A percentile compares a stretch with the other conserved stretches of the same genome.
Conservation (phyloP, 2,888 invertebrate species). For the Watsonalla cultraria region DNA sequence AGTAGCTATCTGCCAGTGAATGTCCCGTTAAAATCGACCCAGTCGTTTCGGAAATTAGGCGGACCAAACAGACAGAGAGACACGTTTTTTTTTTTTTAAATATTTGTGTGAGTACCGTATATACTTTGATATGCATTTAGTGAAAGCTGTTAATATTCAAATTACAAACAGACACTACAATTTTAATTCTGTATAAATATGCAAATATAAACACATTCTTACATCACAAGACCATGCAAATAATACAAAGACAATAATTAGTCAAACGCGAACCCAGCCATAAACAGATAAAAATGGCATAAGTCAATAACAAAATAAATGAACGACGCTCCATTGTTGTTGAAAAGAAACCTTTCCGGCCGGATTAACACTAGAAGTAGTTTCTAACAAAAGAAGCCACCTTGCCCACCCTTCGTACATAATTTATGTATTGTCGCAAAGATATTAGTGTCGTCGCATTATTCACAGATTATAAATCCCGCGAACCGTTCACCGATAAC, state of each 20-base stretch:
- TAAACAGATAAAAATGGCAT: not conserved
- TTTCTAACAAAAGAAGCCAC: conserved; percentile 37
- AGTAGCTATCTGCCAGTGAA: too few species aligned
- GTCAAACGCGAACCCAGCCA: not conserved
- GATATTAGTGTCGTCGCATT: conserved; percentile 65
- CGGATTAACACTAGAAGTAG: conserved; percentile 67
- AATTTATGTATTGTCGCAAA: conserved; percentile 73
- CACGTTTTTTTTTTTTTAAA: too few species aligned
- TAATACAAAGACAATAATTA: not conserved
- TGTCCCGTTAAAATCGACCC: too few species aligned
- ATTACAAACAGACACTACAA: too few species aligned
- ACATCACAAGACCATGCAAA: too few species aligned
- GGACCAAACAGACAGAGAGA: too few species aligned
- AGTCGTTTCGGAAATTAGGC: too few species aligned
- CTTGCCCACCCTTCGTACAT: conserved; percentile 44
- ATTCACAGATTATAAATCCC: conserved; percentile 77
- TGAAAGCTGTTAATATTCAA: too few species aligned
- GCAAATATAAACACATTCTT: too few species aligned
- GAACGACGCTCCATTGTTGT: conserved; percentile 37
- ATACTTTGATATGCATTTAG: too few species aligned
- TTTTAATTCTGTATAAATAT: too few species aligned
- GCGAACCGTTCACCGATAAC: conserved; percentile 62
- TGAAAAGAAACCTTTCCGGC: conserved; percentile 55
- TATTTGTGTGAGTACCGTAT: too few species aligned
- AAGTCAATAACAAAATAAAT: conserved; percentile 8